These are phyloP conservation scores for Cheilosia vernalis DNA, from an alignment of 2,888 invertebrate species.

Conservation along the genomic window DNA sequence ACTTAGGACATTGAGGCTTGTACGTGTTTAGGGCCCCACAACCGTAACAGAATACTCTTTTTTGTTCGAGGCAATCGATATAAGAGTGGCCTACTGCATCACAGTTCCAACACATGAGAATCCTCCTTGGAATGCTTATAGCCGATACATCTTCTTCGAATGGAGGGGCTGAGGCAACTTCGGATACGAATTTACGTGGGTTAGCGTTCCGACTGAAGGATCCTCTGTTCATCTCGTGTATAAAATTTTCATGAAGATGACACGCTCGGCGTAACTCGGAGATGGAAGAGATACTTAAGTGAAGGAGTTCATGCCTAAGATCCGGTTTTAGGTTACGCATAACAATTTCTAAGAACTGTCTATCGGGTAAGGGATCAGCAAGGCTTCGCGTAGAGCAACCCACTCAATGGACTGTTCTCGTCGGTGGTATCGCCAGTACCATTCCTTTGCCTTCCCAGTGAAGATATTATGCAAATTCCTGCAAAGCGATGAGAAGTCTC, in stretches of 20 bases:
- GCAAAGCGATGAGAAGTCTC: too few relatives aligned
- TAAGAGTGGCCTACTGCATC: slow-evolving; percentile 3
- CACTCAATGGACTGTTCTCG: too few relatives aligned
- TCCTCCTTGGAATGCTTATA: neutral
- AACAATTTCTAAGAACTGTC: neutral
- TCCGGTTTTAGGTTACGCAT: neutral
- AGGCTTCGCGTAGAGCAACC: too few relatives aligned
- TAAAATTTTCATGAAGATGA: neutral
- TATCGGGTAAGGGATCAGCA: too few relatives aligned
- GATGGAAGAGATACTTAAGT: neutral
- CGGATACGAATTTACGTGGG: neutral
- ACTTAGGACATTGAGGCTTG: slow-evolving; percentile 28
- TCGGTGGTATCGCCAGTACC: too few relatives aligned
- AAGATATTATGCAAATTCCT: too few relatives aligned
- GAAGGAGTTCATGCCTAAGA: neutral
- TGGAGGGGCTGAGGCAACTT: neutral
- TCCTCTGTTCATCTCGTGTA: neutral
- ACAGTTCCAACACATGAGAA: slow-evolving; percentile 7
- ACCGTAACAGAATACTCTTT: too few relatives aligned
- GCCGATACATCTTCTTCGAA: neutral
- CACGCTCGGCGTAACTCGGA: neutral
- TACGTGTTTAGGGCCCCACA: slow-evolving; percentile 22
- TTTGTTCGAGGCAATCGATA: slow-evolving; percentile 4
- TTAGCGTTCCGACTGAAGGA: neutral
- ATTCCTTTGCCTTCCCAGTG: too few relatives aligned